Evolutionary conservation across 1,140 invertebrate species (phyloP), one percentile per base, ranked within the genome.

Genomic region (Orius insidiosus): DNA sequence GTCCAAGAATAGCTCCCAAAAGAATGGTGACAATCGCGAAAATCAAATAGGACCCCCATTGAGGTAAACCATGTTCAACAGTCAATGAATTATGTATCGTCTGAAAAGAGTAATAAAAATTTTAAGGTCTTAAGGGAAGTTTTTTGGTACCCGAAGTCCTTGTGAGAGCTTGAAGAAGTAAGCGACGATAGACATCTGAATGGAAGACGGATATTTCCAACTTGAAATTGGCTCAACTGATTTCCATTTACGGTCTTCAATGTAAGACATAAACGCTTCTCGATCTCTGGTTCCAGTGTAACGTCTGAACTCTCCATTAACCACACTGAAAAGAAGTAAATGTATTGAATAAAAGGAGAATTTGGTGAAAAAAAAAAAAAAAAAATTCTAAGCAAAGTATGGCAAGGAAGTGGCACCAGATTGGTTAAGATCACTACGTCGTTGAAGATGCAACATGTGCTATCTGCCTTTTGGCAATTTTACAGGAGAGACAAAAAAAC

Each of bases 121-220:
- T 3, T 5, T 3, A 15, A 36, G 35, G 35, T 4, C n/a, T 6
- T 33, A 33, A 7, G 32, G 6, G n/a, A 33, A 36, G 35, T 36
- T 11, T 11, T 36, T 36, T 3, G 9, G 66, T 68, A 89, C 86
- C 64, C 89, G 69, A 15, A 94, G 66, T 48, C 78, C 69, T 69
- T 93, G 89, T 7, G 46, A n/a, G n/a, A 95, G 66, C 59, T 86
- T 92, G 65, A 97, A 98, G 65, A 98, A 96, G 53, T 86, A 78
- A 35, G 88, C 83, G 6, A 97, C 75, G 40, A 88, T 58, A 19
- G 80, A 78, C 93, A 98, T 98, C 65, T 90, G 86, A 40, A 89
- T 59, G 2, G 90, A 93, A 54, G 83, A 73, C 14, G 95, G 95
- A 45, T 84, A 76, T 58, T 89, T 89, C 88, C 89, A 96, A 13